Conservation (phyloP, 2,113 vertebrate species). For the Rhynchomys soricoides region DNA sequence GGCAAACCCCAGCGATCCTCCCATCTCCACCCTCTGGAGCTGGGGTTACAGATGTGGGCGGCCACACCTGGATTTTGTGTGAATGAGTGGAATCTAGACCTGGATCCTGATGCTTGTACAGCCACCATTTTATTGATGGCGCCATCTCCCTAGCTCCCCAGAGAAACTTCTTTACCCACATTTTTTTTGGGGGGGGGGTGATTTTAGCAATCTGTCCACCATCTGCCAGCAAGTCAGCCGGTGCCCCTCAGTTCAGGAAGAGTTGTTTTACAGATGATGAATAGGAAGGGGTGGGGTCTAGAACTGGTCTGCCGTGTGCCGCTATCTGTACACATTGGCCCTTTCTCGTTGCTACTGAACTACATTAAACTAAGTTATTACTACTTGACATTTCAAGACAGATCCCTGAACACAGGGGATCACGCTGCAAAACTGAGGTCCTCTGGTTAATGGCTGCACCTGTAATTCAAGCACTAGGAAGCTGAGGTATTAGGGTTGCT, state of each 20-base stretch:
- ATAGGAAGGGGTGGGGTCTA: rapidly evolving
- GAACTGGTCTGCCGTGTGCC: rapidly evolving
- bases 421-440: background rate
- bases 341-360: background rate
- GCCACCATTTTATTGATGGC: background rate
- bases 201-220: background rate
- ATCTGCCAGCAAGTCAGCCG: background rate
- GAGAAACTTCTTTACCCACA: background rate
- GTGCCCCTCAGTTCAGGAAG: background rate
- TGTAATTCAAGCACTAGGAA: background rate
- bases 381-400: background rate
- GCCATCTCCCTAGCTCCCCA: no score
- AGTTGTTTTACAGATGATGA: background rate
- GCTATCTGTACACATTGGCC: background rate
- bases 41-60: background rate
- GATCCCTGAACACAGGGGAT: background rate
- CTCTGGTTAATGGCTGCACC: background rate
- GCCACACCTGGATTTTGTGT: background rate
- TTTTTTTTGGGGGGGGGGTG: background rate
- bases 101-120: no score
- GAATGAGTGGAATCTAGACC: background rate
- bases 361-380: background rate
- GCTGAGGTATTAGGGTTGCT: background rate
- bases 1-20: background rate
- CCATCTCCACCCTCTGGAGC: no score